These are phyloP conservation scores for Mormyrops boulengeri DNA, from an alignment of 2,797 vertebrate species.

Conservation along the genomic window DNA sequence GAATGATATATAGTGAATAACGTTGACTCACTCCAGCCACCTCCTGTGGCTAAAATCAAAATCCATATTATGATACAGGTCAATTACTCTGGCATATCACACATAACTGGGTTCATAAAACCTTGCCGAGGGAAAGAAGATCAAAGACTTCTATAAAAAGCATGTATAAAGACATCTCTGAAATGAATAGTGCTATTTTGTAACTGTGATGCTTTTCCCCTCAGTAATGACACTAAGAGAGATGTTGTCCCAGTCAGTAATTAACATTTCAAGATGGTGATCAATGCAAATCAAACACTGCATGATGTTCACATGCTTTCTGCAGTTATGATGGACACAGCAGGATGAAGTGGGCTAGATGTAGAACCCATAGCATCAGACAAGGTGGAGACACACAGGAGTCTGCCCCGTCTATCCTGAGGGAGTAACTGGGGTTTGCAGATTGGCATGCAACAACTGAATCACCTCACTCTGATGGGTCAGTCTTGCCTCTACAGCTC, in stretches of 20 bases:
- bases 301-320: not conserved
- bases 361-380: not conserved
- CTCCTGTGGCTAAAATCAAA: not conserved
- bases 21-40: not conserved
- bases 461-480: conserved; percentile 12
- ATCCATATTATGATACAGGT: not conserved
- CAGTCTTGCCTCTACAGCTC: conserved; percentile 24
- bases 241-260: not conserved
- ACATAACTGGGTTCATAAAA: not conserved
- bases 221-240: not conserved
- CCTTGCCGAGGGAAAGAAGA: not conserved
- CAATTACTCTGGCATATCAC: not conserved
- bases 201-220: not conserved
- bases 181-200: not conserved
- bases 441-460: not conserved
- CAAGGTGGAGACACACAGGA: not conserved
- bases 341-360: not conserved
- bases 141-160: not conserved
- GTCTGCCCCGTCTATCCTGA: not conserved
- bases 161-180: not conserved
- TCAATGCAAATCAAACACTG: not conserved
- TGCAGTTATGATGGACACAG: not conserved
- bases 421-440: not conserved
- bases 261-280: not conserved
- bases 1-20: not conserved